Evolutionary conservation across 2,797 vertebrate genomes (phyloP), one percentile per base, ranked within the genome.

Genomic region (Peromyscus eremicus): DNA sequence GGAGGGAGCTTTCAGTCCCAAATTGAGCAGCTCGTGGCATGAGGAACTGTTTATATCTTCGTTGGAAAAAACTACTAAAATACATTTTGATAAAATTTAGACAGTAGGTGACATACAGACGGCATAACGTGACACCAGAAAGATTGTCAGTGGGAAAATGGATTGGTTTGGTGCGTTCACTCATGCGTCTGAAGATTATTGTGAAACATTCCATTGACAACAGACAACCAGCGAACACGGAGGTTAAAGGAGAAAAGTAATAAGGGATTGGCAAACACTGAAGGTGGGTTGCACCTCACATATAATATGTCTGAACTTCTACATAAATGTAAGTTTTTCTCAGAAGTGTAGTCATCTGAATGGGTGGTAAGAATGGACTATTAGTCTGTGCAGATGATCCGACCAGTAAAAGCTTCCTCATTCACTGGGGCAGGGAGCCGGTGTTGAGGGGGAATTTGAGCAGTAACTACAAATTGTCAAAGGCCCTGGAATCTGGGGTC

Each of bases 91-190:
- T 29, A 60, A 60, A 85, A 75, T 75, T 62, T 32, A 8, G 46
- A 32, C 52, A 52, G 37, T 9, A 37, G 32, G 32, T 46, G 13
- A 23, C 17, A 89, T 21, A 2, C 2, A 21, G 27, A n/a, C 40
- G 13, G 25, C 1, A 1, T 12, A 4, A 27, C 73, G 25, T 6
- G 11, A 49, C 55, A 7, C 1, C 34, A 49, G 0, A 52, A n/a
- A 52, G 37, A 2, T 46, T 80, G 40, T 52, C 68, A 73, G 19
- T 19, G n/a, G 34, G 25, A 75, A 55, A 55, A 29, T 0, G 6
- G 60, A 4, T 8, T 21, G 34, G 0, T 16, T 46, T n/a, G 55
- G 7, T 11, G 43, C 0, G 3, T n/a, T 16, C 4, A 4, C 10
- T 46, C 34, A 32, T 21, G 25, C 49, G 32, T 29, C 68, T 49